Base-by-base conservation (phyloP, 2,113 vertebrate genomes). In the Perca schrenkii region DNA sequence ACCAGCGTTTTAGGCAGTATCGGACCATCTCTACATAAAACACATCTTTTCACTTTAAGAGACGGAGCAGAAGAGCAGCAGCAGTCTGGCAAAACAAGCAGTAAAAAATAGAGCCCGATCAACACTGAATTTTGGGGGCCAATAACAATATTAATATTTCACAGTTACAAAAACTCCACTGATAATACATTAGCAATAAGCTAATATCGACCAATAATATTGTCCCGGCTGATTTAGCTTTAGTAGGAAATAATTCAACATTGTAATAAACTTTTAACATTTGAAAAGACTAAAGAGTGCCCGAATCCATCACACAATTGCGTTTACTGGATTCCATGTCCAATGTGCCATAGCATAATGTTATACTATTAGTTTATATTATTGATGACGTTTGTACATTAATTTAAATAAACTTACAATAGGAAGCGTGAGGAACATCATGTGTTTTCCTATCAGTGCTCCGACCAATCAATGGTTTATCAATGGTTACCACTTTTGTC, bases 211-310 rank as follows among this genome's bases (percentile, higher is more conserved):
- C 31, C 17, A 36, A 12, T 21, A 11, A 43, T 21, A n/a, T 43
- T 3, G 2, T 2, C 61, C 25, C 1, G 1, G 25, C 13, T 49
- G 64, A 53, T 54, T 36, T 53, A 36, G 12, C 31, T n/a, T 22
- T 6, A 12, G 52, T 19, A 12, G 36, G 2, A n/a, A 40, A 16
- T 36, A 15, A 66, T 21, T 62, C 10, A 43, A 11, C 10, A 43
- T 21, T 43, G 34, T 40, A 47, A 56, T 50, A 63, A 0, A 13
- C 6, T 28, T 49, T 0, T 0, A 46, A 10, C 11, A 2, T 43
- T 43, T 43, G 2, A 43, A 43, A 43, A 43, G 40, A 43, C 40
- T 43, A 8, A 50, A 50, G 49, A 50, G 49, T 17, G 49, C 49
- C 49, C 16, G 2, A 50, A 50, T 16, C 49, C 49, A 17, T 50